These are phyloP conservation scores for Varroa destructor DNA, from an alignment of 1,140 invertebrate species.

Conservation along the genomic window DNA sequence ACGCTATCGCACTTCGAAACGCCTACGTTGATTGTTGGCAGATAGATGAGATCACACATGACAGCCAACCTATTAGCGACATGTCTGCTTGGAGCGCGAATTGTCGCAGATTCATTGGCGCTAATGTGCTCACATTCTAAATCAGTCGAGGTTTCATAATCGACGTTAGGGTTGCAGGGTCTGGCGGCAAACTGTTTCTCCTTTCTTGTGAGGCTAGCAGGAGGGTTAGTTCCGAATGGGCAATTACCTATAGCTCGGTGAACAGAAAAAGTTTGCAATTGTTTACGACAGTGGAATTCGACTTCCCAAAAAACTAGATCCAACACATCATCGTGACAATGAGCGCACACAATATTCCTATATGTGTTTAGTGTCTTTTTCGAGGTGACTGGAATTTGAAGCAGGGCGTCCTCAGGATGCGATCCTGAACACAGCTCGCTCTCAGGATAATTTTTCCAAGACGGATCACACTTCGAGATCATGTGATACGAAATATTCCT, in stretches of 20 bases:
- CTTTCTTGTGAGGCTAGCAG: not conserved
- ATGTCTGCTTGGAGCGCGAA: not conserved
- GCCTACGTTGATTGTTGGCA: constrained; percentile 11
- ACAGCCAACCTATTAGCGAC: not conserved
- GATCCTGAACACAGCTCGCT: constrained; percentile 2
- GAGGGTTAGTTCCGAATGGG: constrained; percentile 5
- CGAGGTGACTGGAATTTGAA: constrained; percentile 9
- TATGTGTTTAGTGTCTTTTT: constrained; percentile 1
- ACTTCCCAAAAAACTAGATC: constrained; percentile 14
- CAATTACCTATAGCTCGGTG: not conserved
- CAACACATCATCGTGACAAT: constrained; percentile 7
- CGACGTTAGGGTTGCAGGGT: not conserved
- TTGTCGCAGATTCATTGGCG: constrained; percentile 1
- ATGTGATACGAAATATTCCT: not conserved
- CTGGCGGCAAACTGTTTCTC: constrained; percentile 11
- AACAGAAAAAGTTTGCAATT: not conserved
- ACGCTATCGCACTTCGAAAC: not conserved
- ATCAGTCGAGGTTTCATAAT: constrained; percentile 10
- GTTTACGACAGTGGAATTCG: not conserved
- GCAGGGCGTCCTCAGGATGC: not conserved
- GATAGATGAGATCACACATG: constrained; percentile 21
- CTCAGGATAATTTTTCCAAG: not conserved
- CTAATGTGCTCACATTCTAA: constrained; percentile 16
- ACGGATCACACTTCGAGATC: constrained; percentile 2
- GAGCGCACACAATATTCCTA: constrained; percentile 19